Conservation (phyloP, 1,140 invertebrate genomes). For the Drosophila nikananu region DNA sequence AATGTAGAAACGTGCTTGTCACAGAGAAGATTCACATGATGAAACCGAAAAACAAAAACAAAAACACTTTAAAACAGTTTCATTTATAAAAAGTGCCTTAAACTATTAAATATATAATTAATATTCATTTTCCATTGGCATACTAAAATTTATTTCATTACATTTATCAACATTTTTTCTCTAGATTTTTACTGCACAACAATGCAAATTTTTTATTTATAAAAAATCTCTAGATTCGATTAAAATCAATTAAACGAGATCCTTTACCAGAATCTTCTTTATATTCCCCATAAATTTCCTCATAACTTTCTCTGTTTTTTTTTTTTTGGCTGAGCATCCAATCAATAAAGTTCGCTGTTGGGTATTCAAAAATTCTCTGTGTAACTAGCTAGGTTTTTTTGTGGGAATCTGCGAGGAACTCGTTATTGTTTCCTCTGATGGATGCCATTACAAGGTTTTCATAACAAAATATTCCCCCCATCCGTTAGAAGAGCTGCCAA, state of each 20-base stretch:
- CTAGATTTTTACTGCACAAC: too few species aligned
- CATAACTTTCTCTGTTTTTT: conserved; percentile 1
- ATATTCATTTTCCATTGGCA: neutral
- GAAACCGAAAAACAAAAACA: neutral
- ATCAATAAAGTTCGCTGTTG: conserved; percentile 31
- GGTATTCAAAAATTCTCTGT: conserved; percentile 29
- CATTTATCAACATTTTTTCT: neutral
- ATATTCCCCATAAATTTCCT: conserved; percentile 5
- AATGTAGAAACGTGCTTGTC: neutral
- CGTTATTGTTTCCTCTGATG: conserved; percentile 44
- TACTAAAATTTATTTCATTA: neutral
- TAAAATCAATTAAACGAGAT: conserved; percentile 16
- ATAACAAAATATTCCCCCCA: conserved; percentile 19
- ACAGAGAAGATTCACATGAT: neutral
- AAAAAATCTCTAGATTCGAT: neutral
- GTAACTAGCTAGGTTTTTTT: conserved; percentile 16
- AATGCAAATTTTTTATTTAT: too few species aligned
- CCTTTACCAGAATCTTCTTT: neutral
- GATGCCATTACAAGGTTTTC: conserved; percentile 59
- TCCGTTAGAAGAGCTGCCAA: conserved; percentile 27
- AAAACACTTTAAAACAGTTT: neutral
- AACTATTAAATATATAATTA: neutral
- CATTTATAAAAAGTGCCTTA: neutral
- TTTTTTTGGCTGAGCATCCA: neutral
- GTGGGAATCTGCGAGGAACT: neutral